These are phyloP conservation scores for Pseudomyrmex pallidus DNA, from an alignment of 1,140 invertebrate genomes.

Conservation along the genomic window DNA sequence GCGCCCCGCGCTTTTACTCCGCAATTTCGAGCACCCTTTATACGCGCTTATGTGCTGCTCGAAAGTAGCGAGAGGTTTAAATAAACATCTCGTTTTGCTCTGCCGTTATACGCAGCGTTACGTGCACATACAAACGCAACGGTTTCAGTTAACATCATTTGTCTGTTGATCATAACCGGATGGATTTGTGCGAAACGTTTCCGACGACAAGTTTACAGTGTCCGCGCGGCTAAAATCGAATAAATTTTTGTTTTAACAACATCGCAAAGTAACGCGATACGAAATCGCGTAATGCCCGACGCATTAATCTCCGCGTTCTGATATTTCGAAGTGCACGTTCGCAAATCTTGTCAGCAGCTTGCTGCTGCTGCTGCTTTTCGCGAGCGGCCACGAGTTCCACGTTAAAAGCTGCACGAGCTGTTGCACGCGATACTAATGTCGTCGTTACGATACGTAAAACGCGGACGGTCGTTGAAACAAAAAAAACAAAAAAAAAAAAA, in stretches of 20 bases:
- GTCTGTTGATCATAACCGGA: too few relatives aligned
- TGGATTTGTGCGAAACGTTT: too few relatives aligned
- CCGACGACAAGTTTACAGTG: too few relatives aligned
- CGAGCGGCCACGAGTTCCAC: slow-evolving; percentile 16
- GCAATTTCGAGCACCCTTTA: slow-evolving; percentile 6
- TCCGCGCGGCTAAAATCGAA: neutral
- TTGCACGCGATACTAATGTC: slow-evolving; percentile 72
- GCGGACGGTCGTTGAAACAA: slow-evolving; percentile 30
- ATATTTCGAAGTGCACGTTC: slow-evolving; percentile 39
- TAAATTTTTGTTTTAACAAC: slow-evolving; percentile 2
- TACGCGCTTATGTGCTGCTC: neutral
- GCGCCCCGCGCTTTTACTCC: slow-evolving; percentile 3
- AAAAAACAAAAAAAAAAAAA: too few relatives aligned
- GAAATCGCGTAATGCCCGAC: slow-evolving; percentile 2
- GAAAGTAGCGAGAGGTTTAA: too few relatives aligned
- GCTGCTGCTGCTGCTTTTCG: slow-evolving; percentile 25
- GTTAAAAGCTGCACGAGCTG: slow-evolving; percentile 55
- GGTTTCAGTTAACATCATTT: too few relatives aligned
- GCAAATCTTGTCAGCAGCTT: slow-evolving; percentile 42
- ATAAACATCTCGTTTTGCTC: too few relatives aligned
- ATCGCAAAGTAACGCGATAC: slow-evolving; percentile 12
- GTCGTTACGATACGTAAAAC: slow-evolving; percentile 65
- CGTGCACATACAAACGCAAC: too few relatives aligned
- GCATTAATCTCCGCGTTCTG: slow-evolving; percentile 56
- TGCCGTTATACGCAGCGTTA: too few relatives aligned